Evolutionary conservation across 2,888 invertebrate species (phyloP).

Genomic region (Oxystoma pomonae): DNA sequence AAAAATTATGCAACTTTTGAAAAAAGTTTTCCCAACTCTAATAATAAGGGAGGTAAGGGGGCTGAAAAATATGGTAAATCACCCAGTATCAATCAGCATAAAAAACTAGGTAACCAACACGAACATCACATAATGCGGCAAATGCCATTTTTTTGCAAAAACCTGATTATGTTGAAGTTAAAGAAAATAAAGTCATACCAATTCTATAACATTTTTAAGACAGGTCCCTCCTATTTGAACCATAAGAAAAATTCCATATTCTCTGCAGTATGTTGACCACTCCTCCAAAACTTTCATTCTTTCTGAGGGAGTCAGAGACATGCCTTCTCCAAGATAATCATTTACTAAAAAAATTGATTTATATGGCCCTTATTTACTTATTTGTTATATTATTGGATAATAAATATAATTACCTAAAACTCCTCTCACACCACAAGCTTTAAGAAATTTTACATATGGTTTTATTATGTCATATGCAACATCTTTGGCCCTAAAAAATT

Average conservation of each 20-base stretch:
- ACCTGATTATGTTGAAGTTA: too few species aligned
- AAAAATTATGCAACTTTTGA: too few species aligned
- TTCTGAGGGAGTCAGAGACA: conserved; percentile 61
- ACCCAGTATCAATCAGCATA: too few species aligned
- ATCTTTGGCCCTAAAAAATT: conserved; percentile 33
- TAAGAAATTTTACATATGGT: conserved; percentile 62
- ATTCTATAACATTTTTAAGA: conserved; percentile 61
- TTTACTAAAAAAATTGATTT: conserved; percentile 55
- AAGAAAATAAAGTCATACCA: conserved; percentile 39
- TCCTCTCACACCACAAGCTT: conserved; percentile 57
- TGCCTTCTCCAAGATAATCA: conserved; percentile 77
- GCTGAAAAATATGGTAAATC: too few species aligned
- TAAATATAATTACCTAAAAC: conserved; percentile 34
- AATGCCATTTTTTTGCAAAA: too few species aligned
- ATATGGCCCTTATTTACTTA: not conserved
- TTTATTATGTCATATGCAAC: conserved; percentile 32
- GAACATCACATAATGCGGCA: too few species aligned
- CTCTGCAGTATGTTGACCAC: conserved; percentile 58
- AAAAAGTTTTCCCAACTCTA: too few species aligned
- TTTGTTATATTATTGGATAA: too few species aligned
- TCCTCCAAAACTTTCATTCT: conserved; percentile 62
- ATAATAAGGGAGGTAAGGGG: too few species aligned
- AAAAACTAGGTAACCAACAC: too few species aligned
- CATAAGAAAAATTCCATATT: conserved; percentile 59
- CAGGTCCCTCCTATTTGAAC: conserved; percentile 70